phyloP scores from a whole-genome alignment of 2,888 invertebrate species.

The Cephalotes varians region DNA sequence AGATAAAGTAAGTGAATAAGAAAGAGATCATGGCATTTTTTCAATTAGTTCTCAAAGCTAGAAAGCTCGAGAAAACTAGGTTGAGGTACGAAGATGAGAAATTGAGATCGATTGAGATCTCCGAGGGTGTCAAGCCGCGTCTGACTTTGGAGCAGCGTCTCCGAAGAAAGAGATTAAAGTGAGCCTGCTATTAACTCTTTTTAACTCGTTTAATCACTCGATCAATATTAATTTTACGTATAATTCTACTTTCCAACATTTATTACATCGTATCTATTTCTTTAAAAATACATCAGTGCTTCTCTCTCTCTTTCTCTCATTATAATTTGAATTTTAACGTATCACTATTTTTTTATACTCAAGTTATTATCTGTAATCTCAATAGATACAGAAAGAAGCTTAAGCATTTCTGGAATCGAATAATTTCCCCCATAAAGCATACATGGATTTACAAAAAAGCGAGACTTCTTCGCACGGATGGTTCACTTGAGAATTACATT shows the following conservation, averaged over 20 bases:
- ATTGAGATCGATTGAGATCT: conserved; percentile 86
- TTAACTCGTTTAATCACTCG: not conserved
- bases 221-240: conserved; percentile 23
- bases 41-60: conserved; percentile 87
- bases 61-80: conserved; percentile 86
- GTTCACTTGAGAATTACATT: conserved; percentile 88
- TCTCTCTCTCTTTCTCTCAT: not conserved
- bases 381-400: conserved; percentile 85
- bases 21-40: conserved; percentile 88
- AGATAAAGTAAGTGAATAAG: not conserved
- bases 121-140: conserved; percentile 85
- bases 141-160: conserved; percentile 86
- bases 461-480: conserved; percentile 86
- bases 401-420: conserved; percentile 82
- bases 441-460: conserved; percentile 82
- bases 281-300: not conserved
- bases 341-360: not conserved
- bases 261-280: not conserved
- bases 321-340: not conserved
- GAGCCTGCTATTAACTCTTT: conserved; percentile 37
- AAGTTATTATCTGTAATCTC: not conserved
- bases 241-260: not conserved
- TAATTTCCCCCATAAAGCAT: conserved; percentile 78
- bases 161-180: conserved; percentile 83
- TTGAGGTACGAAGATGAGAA: conserved; percentile 88